These are phyloP conservation scores for Timema podura DNA, from an alignment of 2,888 invertebrate genomes.

Conservation along the genomic window DNA sequence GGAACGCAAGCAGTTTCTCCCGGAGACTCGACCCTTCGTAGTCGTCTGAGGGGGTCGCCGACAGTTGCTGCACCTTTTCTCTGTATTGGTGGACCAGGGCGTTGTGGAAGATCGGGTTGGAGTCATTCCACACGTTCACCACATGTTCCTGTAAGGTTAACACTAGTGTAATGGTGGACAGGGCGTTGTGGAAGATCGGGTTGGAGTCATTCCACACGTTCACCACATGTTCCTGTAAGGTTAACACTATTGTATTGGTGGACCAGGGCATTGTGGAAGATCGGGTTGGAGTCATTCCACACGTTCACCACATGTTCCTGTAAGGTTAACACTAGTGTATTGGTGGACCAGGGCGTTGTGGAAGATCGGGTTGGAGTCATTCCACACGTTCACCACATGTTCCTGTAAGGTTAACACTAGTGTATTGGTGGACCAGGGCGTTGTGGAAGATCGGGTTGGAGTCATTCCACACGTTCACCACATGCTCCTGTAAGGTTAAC, in stretches of 20 bases:
- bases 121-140: constrained; percentile 84
- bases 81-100: constrained; percentile 84
- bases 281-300: constrained; percentile 80
- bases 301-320: constrained; percentile 85
- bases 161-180: constrained; percentile 61
- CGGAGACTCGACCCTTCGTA: constrained; percentile 53
- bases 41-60: constrained; percentile 44
- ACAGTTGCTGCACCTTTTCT: constrained; percentile 51
- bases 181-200: constrained; percentile 82
- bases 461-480: constrained; percentile 87
- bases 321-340: constrained; percentile 26
- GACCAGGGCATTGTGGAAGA: constrained; percentile 86
- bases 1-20: constrained; percentile 67
- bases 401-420: constrained; percentile 51
- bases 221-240: constrained; percentile 77
- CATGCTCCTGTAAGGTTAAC: constrained; percentile 64
- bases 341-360: constrained; percentile 81
- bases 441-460: constrained; percentile 83
- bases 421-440: constrained; percentile 61
- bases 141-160: constrained; percentile 69
- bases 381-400: constrained; percentile 88
- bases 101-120: constrained; percentile 82
- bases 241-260: constrained; percentile 44
- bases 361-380: constrained; percentile 76
- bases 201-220: constrained; percentile 83